phyloP scores from a whole-genome alignment of 2,888 invertebrate species.

The Himalopsyche japonica region DNA sequence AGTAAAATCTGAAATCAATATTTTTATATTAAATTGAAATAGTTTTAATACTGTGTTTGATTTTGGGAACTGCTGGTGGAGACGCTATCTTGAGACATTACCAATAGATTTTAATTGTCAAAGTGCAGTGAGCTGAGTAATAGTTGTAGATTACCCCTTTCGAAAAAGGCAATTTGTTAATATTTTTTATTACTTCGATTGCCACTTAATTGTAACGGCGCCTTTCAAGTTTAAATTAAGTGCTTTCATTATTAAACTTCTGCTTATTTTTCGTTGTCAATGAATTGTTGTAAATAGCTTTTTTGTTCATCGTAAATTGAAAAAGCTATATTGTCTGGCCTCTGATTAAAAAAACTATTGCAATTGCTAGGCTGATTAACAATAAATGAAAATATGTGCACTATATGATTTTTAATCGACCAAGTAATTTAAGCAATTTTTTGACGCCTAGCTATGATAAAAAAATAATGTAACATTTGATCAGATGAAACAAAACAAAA shows the following conservation, averaged over 20 bases:
- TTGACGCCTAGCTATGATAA: too few relatives aligned
- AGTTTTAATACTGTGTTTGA: background rate
- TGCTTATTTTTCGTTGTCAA: background rate
- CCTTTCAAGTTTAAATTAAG: background rate
- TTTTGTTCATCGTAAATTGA: background rate
- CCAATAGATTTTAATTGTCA: background rate
- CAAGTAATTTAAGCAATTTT: too few relatives aligned
- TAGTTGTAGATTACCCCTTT: background rate
- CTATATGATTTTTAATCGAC: too few relatives aligned
- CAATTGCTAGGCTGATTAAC: too few relatives aligned
- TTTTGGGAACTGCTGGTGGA: background rate
- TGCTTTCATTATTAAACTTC: background rate
- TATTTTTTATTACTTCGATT: background rate
- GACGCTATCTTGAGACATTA: background rate
- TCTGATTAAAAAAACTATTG: background rate
- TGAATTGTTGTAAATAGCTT: background rate
- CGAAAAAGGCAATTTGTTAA: background rate
- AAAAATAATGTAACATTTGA: too few relatives aligned
- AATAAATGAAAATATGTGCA: too few relatives aligned
- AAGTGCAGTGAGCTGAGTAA: background rate
- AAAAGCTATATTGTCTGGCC: background rate
- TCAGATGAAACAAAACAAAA: too few relatives aligned
- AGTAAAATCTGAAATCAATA: too few relatives aligned
- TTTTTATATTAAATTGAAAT: too few relatives aligned
- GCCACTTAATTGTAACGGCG: background rate